Evolutionary conservation across 2,888 invertebrate species (phyloP).

Genomic region (Conops quadrifasciatus): DNA sequence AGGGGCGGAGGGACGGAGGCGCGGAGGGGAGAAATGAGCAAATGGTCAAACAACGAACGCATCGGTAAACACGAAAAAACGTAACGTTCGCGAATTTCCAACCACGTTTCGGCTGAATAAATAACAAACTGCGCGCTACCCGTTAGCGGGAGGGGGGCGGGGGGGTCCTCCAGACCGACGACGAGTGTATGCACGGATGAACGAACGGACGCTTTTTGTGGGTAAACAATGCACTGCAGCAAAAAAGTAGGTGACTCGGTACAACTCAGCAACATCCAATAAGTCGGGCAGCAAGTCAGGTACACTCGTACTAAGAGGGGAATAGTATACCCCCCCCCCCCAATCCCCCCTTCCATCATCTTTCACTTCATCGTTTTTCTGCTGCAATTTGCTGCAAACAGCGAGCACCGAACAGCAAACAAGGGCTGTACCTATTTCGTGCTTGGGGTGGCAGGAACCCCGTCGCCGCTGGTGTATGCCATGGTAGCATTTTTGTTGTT

Average conservation of each 20-base stretch:
- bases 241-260: conserved; percentile 25
- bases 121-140: too few species aligned
- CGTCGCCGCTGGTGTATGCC: background rate
- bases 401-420: too few species aligned
- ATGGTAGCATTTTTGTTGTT: background rate
- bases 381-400: background rate
- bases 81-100: too few species aligned
- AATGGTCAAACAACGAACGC: too few species aligned
- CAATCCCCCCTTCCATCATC: background rate
- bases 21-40: too few species aligned
- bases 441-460: conserved; percentile 9
- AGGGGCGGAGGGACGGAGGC: too few species aligned
- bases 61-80: too few species aligned
- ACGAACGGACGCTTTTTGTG: background rate
- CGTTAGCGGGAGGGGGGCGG: too few species aligned
- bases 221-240: conserved; percentile 11
- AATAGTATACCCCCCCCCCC: background rate
- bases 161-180: too few species aligned
- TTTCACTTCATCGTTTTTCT: background rate
- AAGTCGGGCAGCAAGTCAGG: conserved; percentile 29
- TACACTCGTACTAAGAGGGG: conserved; percentile 2
- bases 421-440: background rate
- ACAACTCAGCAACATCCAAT: background rate
- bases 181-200: background rate
- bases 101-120: too few species aligned